These are phyloP conservation scores for Diachasmimorpha longicaudata DNA, from an alignment of 1,140 invertebrate genomes.

Conservation along the genomic window DNA sequence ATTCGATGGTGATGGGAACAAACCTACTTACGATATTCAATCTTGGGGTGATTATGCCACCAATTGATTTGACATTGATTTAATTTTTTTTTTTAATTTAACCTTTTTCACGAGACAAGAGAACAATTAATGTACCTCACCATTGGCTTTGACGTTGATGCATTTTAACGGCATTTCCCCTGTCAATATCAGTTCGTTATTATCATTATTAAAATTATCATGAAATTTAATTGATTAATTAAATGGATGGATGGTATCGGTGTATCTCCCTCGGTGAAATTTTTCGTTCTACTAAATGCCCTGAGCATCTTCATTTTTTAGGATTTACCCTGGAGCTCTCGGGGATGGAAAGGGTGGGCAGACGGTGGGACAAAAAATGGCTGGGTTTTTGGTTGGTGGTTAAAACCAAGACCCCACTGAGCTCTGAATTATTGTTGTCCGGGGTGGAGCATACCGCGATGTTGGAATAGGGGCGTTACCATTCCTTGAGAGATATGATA, in stretches of 20 bases:
- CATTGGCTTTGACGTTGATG: too few relatives aligned
- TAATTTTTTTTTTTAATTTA: not conserved
- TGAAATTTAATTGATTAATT: too few relatives aligned
- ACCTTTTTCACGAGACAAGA: too few relatives aligned
- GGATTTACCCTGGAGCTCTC: not conserved
- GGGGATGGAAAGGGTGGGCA: not conserved
- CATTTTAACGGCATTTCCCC: too few relatives aligned
- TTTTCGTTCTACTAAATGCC: not conserved
- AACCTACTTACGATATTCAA: slow-evolving; percentile 22
- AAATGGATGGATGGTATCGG: too few relatives aligned
- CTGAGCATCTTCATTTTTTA: slow-evolving; percentile 14
- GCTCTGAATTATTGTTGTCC: slow-evolving; percentile 52
- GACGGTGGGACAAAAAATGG: not conserved
- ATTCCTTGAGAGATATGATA: slow-evolving; percentile 54
- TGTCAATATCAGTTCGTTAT: too few relatives aligned
- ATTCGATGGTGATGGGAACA: not conserved
- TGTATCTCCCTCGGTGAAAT: too few relatives aligned
- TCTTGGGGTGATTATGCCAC: slow-evolving; percentile 19
- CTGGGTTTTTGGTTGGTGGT: not conserved
- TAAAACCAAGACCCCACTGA: not conserved
- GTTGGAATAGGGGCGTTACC: slow-evolving; percentile 48
- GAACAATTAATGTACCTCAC: too few relatives aligned
- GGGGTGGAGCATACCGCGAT: slow-evolving; percentile 47
- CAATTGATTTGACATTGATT: slow-evolving; percentile 15
- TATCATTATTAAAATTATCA: too few relatives aligned